Evolutionary conservation across 2,113 vertebrate species (phyloP).

Genomic region (Muntiacus reevesi): DNA sequence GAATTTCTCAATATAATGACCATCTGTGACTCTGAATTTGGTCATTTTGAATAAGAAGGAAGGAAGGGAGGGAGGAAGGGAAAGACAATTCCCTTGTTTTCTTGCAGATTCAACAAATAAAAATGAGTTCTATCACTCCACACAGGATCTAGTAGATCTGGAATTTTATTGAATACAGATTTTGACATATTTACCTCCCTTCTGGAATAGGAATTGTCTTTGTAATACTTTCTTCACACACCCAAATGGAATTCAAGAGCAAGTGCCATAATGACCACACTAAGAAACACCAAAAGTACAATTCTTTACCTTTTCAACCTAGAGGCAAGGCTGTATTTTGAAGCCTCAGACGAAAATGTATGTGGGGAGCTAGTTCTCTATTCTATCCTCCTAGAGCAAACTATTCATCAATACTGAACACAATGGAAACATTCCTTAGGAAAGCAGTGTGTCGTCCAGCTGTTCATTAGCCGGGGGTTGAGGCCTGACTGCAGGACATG

Average conservation of each 20-base stretch:
- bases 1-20: not conserved
- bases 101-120: not conserved
- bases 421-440: not conserved
- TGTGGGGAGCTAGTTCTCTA: not conserved
- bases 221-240: not conserved
- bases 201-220: not conserved
- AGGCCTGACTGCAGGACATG: not conserved
- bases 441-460: not conserved
- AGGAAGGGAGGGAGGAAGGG: fast-evolving
- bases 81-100: not conserved
- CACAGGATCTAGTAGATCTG: not conserved
- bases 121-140: not conserved
- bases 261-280: not conserved
- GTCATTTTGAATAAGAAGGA: not conserved
- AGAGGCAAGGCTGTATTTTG: not conserved
- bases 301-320: not conserved
- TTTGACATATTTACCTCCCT: not conserved
- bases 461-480: not conserved
- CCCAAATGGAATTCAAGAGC: not conserved
- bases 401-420: not conserved
- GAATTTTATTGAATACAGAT: not conserved
- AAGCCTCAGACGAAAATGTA: not conserved
- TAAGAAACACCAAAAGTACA: not conserved
- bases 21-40: not conserved
- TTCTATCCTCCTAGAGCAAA: not conserved